Evolutionary conservation across 2,113 vertebrate genomes (phyloP).

Genomic region (Regulus satrapa): DNA sequence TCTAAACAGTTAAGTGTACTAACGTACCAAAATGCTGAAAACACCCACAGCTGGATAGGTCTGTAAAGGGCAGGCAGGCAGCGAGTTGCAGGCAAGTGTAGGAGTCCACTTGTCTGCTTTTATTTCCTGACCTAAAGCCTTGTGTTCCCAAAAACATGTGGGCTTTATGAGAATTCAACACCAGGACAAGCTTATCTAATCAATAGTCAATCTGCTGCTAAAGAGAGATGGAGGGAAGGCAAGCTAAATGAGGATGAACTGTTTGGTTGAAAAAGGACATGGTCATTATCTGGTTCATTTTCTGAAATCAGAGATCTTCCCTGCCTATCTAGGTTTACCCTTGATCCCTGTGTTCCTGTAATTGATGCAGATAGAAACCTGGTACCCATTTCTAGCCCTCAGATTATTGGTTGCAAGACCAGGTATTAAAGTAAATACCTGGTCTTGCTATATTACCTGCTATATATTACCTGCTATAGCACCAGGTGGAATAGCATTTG

Average conservation of each 20-base stretch:
- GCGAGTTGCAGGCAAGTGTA: neutral
- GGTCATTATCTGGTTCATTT: conserved; percentile 19
- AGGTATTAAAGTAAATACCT: neutral
- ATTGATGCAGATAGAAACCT: neutral
- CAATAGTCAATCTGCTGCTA: conserved; percentile 2
- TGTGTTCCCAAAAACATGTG: neutral
- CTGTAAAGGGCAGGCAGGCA: neutral
- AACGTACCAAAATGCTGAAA: neutral
- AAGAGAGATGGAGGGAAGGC: neutral
- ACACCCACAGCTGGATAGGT: neutral
- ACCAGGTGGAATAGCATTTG: neutral
- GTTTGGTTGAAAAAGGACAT: neutral
- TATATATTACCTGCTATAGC: too few relatives aligned
- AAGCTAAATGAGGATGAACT: neutral
- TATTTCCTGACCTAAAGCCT: neutral
- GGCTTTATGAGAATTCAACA: neutral
- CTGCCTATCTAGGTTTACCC: neutral
- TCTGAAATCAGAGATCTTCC: conserved; percentile 1
- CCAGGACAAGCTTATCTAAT: neutral
- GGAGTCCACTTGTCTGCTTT: neutral
- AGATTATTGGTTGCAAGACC: neutral
- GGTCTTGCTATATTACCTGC: too few relatives aligned
- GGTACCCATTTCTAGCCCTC: neutral
- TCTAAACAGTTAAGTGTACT: neutral
- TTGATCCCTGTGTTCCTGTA: neutral